Conservation (phyloP, 2,113 vertebrate species). For the Ranitomeya variabilis region DNA sequence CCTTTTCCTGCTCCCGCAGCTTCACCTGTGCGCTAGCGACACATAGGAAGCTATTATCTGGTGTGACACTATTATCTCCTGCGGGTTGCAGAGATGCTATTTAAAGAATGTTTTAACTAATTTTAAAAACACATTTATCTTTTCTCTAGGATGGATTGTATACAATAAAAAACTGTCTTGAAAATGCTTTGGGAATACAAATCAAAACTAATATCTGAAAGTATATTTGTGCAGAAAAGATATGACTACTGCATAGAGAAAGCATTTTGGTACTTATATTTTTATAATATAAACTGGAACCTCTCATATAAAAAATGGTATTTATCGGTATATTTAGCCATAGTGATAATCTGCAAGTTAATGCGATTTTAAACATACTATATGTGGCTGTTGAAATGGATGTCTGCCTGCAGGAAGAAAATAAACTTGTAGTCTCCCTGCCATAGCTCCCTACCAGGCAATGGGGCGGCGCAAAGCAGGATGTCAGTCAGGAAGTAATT, state of each 20-base stretch:
- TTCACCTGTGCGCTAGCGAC: slow-evolving; percentile 60
- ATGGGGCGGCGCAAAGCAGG: no score
- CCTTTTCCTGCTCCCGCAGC: slow-evolving; percentile 23
- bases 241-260: background rate
- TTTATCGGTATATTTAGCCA: no score
- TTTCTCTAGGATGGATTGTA: background rate
- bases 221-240: background rate
- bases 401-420: no score
- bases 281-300: no score
- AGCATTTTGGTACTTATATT: background rate
- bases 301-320: no score
- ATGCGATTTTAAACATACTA: no score
- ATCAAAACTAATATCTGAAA: background rate
- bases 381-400: no score
- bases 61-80: background rate
- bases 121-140: background rate
- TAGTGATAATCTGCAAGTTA: no score
- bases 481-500: no score
- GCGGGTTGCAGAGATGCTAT: slow-evolving; percentile 40
- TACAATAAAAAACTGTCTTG: background rate
- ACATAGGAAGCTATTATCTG: slow-evolving; percentile 49
- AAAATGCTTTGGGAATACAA: background rate
- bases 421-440: no score
- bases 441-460: no score
- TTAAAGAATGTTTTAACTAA: slow-evolving; percentile 55